These are phyloP conservation scores for Salvelinus namaycush DNA, from an alignment of 2,113 vertebrate genomes.

Conservation along the genomic window DNA sequence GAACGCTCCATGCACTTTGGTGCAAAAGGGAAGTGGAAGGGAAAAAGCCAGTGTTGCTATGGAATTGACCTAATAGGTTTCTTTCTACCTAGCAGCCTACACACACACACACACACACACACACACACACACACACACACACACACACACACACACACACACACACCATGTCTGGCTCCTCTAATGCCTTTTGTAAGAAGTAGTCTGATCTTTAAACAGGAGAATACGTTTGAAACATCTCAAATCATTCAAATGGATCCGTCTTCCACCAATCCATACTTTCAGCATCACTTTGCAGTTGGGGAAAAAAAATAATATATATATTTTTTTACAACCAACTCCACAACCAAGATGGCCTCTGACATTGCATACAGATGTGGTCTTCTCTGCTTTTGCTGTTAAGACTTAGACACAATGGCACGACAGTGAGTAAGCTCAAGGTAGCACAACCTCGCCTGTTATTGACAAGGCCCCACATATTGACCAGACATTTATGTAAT, in stretches of 20 bases:
- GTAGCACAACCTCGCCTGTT: conserved; percentile 21
- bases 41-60: conserved; percentile 67
- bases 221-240: conserved; percentile 56
- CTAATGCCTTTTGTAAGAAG: conserved; percentile 63
- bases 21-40: neutral
- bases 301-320: neutral
- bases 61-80: conserved; percentile 63
- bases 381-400: neutral
- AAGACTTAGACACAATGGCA: neutral
- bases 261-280: conserved; percentile 44
- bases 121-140: neutral
- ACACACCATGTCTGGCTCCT: conserved; percentile 41
- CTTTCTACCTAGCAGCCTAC: conserved; percentile 7
- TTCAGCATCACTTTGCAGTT: conserved; percentile 29
- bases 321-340: neutral
- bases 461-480: conserved; percentile 43
- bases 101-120: neutral
- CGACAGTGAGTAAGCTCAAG: conserved; percentile 1
- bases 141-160: too few species aligned
- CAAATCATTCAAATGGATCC: conserved; percentile 51
- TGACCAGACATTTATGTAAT: conserved; percentile 44
- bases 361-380: conserved; percentile 22
- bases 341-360: neutral
- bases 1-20: conserved; percentile 29
- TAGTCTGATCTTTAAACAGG: conserved; percentile 59